A percentile compares a stretch with the other conserved stretches of the same genome.
Evolutionary conservation across 2,888 invertebrate genomes (phyloP).

Genomic region (Tenthredo amoena): DNA sequence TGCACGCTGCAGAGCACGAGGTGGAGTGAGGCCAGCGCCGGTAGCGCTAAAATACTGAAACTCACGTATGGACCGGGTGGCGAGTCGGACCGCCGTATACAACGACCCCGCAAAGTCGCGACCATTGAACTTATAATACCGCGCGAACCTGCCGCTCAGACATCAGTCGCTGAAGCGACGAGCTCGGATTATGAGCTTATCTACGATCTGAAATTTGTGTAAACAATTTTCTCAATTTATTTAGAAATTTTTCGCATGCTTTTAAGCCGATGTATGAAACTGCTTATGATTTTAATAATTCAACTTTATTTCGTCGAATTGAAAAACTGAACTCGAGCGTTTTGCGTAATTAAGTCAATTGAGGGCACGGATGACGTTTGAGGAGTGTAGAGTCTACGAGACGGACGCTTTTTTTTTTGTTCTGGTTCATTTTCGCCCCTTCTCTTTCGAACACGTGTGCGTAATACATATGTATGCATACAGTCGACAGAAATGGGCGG

Average conservation of each 20-base stretch:
- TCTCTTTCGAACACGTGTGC: neutral
- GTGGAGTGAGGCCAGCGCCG: conserved; percentile 36
- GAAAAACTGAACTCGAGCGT: neutral
- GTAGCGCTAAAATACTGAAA: conserved; percentile 37
- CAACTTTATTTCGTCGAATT: neutral
- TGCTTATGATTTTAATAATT: neutral
- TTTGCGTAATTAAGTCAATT: neutral
- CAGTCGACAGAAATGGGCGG: neutral
- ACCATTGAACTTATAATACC: conserved; percentile 33
- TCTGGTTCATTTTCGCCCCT: neutral
- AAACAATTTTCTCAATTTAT: neutral
- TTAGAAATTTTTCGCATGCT: neutral
- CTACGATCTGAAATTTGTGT: neutral
- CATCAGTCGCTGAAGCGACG: conserved; percentile 16
- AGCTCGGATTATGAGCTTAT: neutral
- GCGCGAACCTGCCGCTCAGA: conserved; percentile 24
- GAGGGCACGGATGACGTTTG: neutral
- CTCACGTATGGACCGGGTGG: neutral
- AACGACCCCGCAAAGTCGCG: conserved; percentile 33
- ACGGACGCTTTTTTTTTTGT: neutral
- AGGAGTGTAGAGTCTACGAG: neutral
- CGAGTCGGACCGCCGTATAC: conserved; percentile 9
- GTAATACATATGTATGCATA: neutral
- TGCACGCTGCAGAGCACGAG: conserved; percentile 45
- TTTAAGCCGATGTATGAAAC: neutral